A percentile compares a stretch with the other conserved stretches of the same genome.
These are phyloP conservation scores for Mellivora capensis DNA, from an alignment of 2,113 vertebrate genomes.

Conservation along the genomic window DNA sequence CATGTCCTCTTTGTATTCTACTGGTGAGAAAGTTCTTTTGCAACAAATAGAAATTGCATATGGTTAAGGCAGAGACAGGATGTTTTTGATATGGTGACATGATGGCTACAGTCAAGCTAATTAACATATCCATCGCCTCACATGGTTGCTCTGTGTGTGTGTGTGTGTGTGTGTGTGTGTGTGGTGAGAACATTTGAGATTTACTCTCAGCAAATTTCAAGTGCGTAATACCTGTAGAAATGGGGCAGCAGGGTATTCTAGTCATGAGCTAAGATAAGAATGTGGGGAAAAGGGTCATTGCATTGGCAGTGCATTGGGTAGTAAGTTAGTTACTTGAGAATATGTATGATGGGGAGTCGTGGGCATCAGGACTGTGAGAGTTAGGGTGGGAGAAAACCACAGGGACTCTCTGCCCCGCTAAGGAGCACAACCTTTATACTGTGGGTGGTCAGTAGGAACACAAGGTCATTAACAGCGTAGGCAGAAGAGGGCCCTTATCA, in stretches of 20 bases:
- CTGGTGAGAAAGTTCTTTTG: background rate
- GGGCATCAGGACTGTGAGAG: background rate
- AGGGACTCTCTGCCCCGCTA: background rate
- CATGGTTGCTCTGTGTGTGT: background rate
- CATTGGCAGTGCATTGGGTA: background rate
- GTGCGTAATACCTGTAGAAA: background rate
- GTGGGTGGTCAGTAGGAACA: background rate
- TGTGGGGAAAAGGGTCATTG: background rate
- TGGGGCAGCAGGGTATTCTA: background rate
- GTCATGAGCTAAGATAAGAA: background rate
- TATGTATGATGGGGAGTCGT: fast-evolving
- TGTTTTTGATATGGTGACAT: background rate
- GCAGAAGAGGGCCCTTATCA: background rate
- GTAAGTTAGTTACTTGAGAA: background rate
- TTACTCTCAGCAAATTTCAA: background rate
- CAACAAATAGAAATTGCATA: background rate
- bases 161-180: background rate
- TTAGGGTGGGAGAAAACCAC: background rate
- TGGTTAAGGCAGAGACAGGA: background rate
- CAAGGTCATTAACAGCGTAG: background rate
- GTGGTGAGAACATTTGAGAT: background rate
- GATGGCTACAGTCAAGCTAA: background rate
- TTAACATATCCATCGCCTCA: background rate
- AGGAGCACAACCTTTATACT: background rate
- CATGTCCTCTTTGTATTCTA: background rate